These are phyloP conservation scores for Halictus ligatus DNA, from an alignment of 2,888 invertebrate species.

Conservation along the genomic window DNA sequence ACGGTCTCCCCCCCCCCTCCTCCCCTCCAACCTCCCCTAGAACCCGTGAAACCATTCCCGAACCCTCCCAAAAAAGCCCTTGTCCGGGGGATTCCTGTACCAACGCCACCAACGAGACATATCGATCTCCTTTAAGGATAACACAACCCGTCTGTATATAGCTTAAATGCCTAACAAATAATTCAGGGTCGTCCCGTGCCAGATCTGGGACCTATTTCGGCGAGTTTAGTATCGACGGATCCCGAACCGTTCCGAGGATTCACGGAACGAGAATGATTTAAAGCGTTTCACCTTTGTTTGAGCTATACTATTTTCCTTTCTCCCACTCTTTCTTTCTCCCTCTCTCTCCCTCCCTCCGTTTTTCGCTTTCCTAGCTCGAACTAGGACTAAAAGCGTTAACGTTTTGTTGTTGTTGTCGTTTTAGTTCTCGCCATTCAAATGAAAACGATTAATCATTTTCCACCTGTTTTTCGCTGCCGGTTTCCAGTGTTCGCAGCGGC, in stretches of 20 bases:
- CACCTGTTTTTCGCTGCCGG: neutral
- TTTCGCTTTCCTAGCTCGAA: neutral
- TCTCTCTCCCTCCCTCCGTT: neutral
- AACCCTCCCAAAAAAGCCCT: slow-evolving; percentile 20
- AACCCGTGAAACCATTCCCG: neutral
- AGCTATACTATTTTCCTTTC: slow-evolving; percentile 22
- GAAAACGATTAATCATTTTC: neutral
- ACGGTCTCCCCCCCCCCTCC: slow-evolving; percentile 67
- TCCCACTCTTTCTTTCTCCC: neutral
- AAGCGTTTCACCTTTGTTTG: slow-evolving; percentile 59
- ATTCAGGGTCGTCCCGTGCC: slow-evolving; percentile 71
- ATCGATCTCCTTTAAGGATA: slow-evolving; percentile 79
- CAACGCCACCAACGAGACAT: slow-evolving; percentile 80
- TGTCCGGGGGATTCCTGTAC: slow-evolving; percentile 72
- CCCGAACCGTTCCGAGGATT: slow-evolving; percentile 45
- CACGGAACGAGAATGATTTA: slow-evolving; percentile 55
- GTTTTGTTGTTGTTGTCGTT: neutral
- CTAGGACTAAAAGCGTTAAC: neutral
- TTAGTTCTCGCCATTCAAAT: neutral
- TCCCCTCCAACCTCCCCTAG: neutral
- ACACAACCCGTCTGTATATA: slow-evolving; percentile 79
- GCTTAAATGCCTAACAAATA: slow-evolving; percentile 77
- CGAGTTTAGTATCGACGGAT: slow-evolving; percentile 65
- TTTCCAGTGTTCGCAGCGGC: neutral
- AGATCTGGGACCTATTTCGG: slow-evolving; percentile 72